These are phyloP conservation scores for Silvanus unidentatus DNA, from an alignment of 2,888 invertebrate species.

Conservation along the genomic window DNA sequence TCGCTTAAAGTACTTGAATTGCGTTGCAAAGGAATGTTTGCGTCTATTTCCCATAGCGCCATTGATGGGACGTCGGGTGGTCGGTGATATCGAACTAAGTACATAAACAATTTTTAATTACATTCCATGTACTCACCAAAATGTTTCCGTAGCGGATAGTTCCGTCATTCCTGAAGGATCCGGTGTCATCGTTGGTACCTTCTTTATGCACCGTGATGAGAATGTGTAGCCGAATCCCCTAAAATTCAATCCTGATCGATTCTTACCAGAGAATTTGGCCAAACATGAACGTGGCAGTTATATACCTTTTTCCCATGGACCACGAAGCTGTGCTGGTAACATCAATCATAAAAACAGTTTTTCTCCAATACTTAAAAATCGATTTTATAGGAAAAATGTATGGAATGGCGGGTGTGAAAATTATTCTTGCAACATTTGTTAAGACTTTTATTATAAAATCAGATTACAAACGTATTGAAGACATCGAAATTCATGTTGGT, in stretches of 20 bases:
- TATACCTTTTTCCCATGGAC: slow-evolving; percentile 4
- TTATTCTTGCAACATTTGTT: no score
- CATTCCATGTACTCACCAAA: neutral
- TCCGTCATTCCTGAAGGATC: neutral
- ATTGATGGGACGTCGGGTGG: neutral
- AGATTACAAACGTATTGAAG: no score
- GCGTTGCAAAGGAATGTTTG: neutral
- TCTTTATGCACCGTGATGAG: slow-evolving; percentile 5
- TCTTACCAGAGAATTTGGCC: slow-evolving; percentile 2
- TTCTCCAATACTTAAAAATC: no score
- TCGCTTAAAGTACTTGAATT: neutral
- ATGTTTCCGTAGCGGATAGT: slow-evolving; percentile 1
- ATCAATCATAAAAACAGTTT: no score
- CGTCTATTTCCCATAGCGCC: neutral
- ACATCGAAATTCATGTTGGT: no score
- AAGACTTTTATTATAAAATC: no score
- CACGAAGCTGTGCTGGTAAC: slow-evolving; percentile 14
- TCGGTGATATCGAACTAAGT: neutral
- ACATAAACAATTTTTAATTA: neutral
- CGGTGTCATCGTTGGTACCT: neutral
- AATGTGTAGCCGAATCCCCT: slow-evolving; percentile 1
- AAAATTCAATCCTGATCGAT: slow-evolving; percentile 5
- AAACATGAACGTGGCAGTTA: neutral
- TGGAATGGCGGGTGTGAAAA: no score
- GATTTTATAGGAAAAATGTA: no score